Percentiles rank a stretch among this genome's conserved stretches.
phyloP scores from a whole-genome alignment of 2,888 invertebrate genomes.

The Brachylomia viminalis region DNA sequence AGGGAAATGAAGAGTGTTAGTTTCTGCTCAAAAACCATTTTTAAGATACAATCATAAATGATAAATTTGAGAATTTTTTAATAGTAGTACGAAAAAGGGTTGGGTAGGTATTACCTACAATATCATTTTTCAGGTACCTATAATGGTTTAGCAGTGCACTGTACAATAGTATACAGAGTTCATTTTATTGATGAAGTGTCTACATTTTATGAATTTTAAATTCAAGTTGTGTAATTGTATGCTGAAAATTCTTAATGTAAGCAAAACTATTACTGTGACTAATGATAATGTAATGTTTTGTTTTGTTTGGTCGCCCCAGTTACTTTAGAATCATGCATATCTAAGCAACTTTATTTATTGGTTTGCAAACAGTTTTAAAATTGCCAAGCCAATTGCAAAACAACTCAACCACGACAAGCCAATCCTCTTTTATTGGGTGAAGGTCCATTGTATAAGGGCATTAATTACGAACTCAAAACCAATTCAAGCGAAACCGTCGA shows the following conservation, averaged over 20 bases:
- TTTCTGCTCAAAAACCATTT: not conserved
- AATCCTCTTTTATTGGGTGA: conserved; percentile 50
- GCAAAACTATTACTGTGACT: conserved; percentile 29
- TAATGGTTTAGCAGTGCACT: not conserved
- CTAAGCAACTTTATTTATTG: conserved; percentile 1
- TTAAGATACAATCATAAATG: not conserved
- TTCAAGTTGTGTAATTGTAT: not conserved
- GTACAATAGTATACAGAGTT: not conserved
- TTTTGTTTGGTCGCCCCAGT: conserved; percentile 13
- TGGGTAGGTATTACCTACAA: not conserved
- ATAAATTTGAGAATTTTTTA: no score
- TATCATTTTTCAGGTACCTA: not conserved
- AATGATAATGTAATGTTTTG: not conserved
- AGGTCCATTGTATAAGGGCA: conserved; percentile 53
- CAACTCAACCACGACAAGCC: conserved; percentile 13
- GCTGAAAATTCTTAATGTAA: conserved; percentile 15
- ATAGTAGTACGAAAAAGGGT: no score
- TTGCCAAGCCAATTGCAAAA: conserved; percentile 18
- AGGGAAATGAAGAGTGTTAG: not conserved
- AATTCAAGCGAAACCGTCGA: conserved; percentile 54
- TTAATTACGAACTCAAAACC: conserved; percentile 58
- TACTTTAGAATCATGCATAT: conserved; percentile 9
- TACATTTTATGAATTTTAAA: not conserved
- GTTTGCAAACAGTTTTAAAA: conserved; percentile 17
- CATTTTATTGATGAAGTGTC: not conserved